These are phyloP conservation scores for Brachyptera putata DNA, from an alignment of 2,888 invertebrate species.

Conservation along the genomic window DNA sequence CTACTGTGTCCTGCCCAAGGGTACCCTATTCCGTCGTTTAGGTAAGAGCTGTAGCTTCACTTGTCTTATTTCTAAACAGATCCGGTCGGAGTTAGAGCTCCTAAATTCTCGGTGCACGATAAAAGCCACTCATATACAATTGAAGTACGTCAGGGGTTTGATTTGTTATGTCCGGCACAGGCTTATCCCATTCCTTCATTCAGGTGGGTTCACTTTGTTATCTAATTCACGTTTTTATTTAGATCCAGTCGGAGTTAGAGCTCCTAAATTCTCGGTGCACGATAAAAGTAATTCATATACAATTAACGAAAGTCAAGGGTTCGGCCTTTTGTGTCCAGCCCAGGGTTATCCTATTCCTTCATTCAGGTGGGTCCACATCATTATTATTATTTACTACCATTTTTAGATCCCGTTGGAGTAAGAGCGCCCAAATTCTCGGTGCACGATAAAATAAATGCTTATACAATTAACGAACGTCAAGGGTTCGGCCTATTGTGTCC, in stretches of 20 bases:
- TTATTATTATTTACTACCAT: background rate
- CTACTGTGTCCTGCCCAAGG: slow-evolving; percentile 72
- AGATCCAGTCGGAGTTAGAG: slow-evolving; percentile 63
- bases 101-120: slow-evolving; percentile 56
- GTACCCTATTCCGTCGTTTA: slow-evolving; percentile 56
- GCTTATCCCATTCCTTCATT: slow-evolving; percentile 68
- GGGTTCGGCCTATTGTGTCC: slow-evolving; percentile 61
- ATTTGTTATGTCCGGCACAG: slow-evolving; percentile 64
- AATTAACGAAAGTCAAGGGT: slow-evolving; percentile 39
- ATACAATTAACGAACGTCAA: slow-evolving; percentile 46
- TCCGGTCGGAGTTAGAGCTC: slow-evolving; percentile 56
- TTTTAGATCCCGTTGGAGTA: slow-evolving; percentile 50
- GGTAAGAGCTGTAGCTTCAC: slow-evolving; percentile 43
- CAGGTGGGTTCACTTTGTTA: slow-evolving; percentile 38
- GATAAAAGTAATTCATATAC: slow-evolving; percentile 57
- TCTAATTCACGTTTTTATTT: slow-evolving; percentile 37
- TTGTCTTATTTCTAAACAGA: background rate
- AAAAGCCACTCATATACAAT: slow-evolving; percentile 52
- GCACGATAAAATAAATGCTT: slow-evolving; percentile 55
- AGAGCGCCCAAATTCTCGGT: slow-evolving; percentile 56
- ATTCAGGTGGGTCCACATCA: slow-evolving; percentile 48
- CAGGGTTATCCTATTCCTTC: slow-evolving; percentile 63
- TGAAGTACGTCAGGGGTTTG: slow-evolving; percentile 49
- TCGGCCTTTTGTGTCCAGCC: slow-evolving; percentile 66
- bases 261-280: slow-evolving; percentile 62